Conservation (phyloP, 2,797 vertebrate genomes). For the Phylloscopus collybita region DNA sequence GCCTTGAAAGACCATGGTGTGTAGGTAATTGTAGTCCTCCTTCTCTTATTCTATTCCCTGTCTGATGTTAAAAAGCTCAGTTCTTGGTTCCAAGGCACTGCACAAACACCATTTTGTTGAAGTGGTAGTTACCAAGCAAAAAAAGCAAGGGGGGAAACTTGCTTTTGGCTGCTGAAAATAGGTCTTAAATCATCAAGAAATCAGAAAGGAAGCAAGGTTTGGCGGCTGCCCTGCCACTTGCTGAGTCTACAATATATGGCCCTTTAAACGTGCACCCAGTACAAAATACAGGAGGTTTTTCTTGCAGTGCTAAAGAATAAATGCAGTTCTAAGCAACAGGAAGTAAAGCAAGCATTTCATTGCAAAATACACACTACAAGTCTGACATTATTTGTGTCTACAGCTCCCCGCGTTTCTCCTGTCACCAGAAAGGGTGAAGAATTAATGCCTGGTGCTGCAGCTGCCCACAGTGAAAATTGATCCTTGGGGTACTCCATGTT, state of each 20-base stretch:
- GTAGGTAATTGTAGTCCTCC: neutral
- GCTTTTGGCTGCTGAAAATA: conserved; percentile 52
- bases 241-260: conserved; percentile 51
- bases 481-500: conserved; percentile 49
- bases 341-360: conserved; percentile 66
- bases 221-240: conserved; percentile 44
- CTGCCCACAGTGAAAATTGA: conserved; percentile 60
- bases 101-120: conserved; percentile 46
- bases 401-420: neutral
- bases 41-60: neutral
- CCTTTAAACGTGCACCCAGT: conserved; percentile 8
- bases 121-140: conserved; percentile 16
- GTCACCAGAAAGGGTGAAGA: conserved; percentile 36
- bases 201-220: conserved; percentile 64
- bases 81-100: conserved; percentile 10
- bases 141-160: neutral
- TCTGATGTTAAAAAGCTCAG: neutral
- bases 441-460: conserved; percentile 46
- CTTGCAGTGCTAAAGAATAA: conserved; percentile 58
- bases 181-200: conserved; percentile 55
- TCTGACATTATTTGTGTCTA: conserved; percentile 45
- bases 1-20: neutral
- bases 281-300: conserved; percentile 51
- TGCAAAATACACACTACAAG: conserved; percentile 41
- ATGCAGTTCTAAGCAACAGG: conserved; percentile 64